Evolutionary conservation across 2,797 vertebrate genomes (phyloP).

Genomic region (Naso thynnoides): DNA sequence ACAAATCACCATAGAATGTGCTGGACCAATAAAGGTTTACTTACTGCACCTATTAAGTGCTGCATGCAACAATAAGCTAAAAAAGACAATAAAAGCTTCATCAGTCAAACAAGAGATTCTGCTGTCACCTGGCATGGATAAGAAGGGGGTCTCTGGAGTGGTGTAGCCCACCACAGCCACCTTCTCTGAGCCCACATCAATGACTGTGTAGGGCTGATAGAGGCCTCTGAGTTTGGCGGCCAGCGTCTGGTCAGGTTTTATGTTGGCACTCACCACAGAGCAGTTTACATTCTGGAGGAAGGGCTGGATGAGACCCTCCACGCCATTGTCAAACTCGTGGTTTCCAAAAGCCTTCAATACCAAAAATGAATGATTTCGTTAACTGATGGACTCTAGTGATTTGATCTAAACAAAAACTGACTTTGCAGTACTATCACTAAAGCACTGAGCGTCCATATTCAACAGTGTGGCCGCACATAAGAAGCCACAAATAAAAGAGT

Average conservation of each 20-base stretch:
- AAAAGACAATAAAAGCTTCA: neutral
- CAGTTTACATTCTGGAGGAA: conserved; percentile 87
- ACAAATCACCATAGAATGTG: no score
- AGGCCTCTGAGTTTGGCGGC: conserved; percentile 78
- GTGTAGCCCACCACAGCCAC: conserved; percentile 94
- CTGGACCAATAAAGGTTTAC: neutral
- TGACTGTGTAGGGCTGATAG: conserved; percentile 81
- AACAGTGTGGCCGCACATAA: neutral
- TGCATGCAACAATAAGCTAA: neutral
- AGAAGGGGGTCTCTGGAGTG: conserved; percentile 88
- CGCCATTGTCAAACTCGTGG: conserved; percentile 95
- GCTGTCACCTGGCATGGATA: conserved; percentile 89
- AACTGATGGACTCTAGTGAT: neutral
- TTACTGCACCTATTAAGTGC: neutral
- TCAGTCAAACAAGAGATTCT: neutral
- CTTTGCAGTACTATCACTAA: no score
- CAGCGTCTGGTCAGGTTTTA: conserved; percentile 81
- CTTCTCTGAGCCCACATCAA: conserved; percentile 81
- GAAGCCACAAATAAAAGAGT: neutral
- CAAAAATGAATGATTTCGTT: neutral
- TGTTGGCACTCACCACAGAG: conserved; percentile 90
- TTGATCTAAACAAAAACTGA: neutral
- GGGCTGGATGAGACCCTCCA: conserved; percentile 88
- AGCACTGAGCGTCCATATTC: neutral
- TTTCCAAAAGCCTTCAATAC: conserved; percentile 90